phyloP scores from a whole-genome alignment of 2,888 invertebrate genomes.

The Trachelus troglodyta region DNA sequence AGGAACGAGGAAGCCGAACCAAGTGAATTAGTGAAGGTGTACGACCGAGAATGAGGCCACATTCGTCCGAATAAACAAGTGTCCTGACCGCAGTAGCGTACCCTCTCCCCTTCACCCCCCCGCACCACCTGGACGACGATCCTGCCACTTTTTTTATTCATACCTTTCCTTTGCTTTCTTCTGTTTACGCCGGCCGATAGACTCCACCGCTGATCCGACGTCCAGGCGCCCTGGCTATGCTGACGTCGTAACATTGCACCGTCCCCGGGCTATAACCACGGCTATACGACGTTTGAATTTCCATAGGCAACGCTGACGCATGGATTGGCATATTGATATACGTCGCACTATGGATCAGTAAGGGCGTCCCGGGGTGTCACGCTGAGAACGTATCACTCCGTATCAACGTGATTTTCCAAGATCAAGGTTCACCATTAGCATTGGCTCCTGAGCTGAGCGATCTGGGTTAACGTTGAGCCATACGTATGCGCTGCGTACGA shows the following conservation, averaged over 20 bases:
- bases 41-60: constrained; percentile 64
- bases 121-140: not conserved
- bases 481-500: constrained; percentile 2
- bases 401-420: constrained; percentile 37
- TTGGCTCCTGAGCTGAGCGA: constrained; percentile 44
- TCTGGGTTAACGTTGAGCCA: constrained; percentile 42
- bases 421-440: constrained; percentile 50
- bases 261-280: not conserved
- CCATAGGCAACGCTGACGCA: not conserved
- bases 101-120: not conserved
- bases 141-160: not conserved
- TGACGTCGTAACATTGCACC: not conserved
- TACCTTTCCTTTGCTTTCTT: not conserved
- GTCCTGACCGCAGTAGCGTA: constrained; percentile 28
- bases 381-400: not conserved
- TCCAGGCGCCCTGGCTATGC: too few species aligned
- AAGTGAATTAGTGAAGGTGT: constrained; percentile 62
- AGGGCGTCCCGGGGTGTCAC: not conserved
- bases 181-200: not conserved
- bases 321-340: not conserved
- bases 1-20: constrained; percentile 34
- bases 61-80: constrained; percentile 61
- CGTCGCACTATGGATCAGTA: not conserved
- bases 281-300: not conserved
- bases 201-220: not conserved